These are phyloP conservation scores for Cygnus buccinator DNA, from an alignment of 2,113 vertebrate genomes.

Conservation along the genomic window DNA sequence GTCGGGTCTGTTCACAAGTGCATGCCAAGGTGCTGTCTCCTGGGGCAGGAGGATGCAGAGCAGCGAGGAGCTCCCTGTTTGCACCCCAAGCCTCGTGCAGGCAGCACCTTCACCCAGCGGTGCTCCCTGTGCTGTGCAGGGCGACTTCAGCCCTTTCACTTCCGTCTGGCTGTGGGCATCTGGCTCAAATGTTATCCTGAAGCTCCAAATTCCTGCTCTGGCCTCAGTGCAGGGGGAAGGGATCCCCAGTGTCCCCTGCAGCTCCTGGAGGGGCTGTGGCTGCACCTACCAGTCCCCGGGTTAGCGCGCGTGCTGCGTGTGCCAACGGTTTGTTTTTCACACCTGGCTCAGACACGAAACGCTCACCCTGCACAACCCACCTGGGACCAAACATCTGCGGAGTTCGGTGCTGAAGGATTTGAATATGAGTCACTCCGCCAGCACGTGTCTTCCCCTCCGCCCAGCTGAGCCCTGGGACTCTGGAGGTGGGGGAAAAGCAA, in stretches of 20 bases:
- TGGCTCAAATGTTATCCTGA: neutral
- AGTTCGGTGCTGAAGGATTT: neutral
- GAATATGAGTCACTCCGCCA: neutral
- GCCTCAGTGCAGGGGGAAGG: fast-evolving
- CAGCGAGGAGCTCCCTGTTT: neutral
- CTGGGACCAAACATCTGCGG: neutral
- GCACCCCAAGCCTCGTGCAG: neutral
- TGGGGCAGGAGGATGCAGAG: neutral
- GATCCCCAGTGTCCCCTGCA: neutral
- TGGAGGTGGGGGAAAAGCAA: neutral
- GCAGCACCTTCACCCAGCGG: neutral
- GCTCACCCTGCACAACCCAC: neutral
- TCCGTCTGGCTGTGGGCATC: neutral
- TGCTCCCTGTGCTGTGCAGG: neutral
- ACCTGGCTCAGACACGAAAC: neutral
- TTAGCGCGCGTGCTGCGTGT: fast-evolving
- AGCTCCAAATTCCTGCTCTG: fast-evolving
- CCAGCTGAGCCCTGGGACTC: neutral
- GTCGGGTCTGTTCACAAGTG: neutral
- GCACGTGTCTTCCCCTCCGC: neutral
- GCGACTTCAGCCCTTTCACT: neutral
- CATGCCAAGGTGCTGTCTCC: no score
- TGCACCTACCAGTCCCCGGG: neutral
- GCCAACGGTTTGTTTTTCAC: neutral
- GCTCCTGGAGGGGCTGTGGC: neutral